These are phyloP conservation scores for Hemibagrus wyckioides DNA, from an alignment of 2,113 vertebrate species.

Conservation along the genomic window DNA sequence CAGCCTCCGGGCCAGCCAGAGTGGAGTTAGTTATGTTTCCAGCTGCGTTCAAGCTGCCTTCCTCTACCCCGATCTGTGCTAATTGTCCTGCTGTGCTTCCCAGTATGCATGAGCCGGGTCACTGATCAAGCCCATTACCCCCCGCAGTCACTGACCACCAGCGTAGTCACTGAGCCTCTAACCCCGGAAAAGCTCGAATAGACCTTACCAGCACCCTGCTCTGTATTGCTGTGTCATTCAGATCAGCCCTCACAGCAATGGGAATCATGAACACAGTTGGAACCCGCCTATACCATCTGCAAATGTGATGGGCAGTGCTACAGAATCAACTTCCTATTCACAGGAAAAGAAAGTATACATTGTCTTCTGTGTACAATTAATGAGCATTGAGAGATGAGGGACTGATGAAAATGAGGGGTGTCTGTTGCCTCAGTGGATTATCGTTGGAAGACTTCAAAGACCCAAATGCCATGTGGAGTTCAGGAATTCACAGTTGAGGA, in stretches of 20 bases:
- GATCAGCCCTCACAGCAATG: constrained; percentile 8
- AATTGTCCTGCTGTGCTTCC: constrained; percentile 52
- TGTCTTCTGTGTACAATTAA: constrained; percentile 42
- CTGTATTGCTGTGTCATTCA: constrained; percentile 22
- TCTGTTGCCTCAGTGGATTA: constrained; percentile 43
- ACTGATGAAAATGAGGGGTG: constrained; percentile 38
- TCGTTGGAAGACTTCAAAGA: constrained; percentile 41
- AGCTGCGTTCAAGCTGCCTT: constrained; percentile 46
- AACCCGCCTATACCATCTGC: constrained; percentile 29
- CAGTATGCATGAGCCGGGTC: constrained; percentile 40
- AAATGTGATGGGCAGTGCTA: not conserved
- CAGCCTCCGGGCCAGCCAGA: not conserved
- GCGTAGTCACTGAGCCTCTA: constrained; percentile 42
- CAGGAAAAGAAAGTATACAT: constrained; percentile 23
- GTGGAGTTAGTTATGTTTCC: not conserved
- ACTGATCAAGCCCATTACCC: constrained; percentile 39
- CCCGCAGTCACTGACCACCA: constrained; percentile 45
- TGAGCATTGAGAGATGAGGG: constrained; percentile 24
- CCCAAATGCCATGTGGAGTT: constrained; percentile 35
- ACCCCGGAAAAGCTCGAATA: constrained; percentile 38
- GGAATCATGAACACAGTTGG: constrained; percentile 16
- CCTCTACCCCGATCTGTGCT: constrained; percentile 33
- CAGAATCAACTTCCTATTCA: constrained; percentile 9
- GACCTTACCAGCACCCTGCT: constrained; percentile 21
- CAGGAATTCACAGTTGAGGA: constrained; percentile 40